These are phyloP conservation scores for Crocodylus rhombifer DNA, from an alignment of 2,797 vertebrate genomes.

Conservation along the genomic window DNA sequence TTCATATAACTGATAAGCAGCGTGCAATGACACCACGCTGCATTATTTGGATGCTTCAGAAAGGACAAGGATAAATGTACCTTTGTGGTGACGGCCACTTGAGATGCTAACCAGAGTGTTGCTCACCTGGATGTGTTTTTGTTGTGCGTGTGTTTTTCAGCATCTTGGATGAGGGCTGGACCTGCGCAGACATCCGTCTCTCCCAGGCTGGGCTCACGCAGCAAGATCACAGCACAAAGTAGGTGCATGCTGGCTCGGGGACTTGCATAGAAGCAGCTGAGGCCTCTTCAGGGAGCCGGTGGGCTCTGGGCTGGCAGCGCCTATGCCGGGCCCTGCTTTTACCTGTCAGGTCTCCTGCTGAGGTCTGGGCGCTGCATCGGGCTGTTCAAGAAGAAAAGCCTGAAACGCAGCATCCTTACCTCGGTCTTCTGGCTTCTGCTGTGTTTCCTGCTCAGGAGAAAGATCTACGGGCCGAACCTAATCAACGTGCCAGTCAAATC, in stretches of 20 bases:
- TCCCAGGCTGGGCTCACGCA: slow-evolving; percentile 83
- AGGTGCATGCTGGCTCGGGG: background rate
- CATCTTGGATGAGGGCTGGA: slow-evolving; percentile 87
- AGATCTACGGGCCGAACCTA: slow-evolving; percentile 88
- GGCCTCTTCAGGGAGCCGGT: accelerated
- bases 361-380: accelerated
- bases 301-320: accelerated
- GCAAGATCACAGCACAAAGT: slow-evolving; percentile 86
- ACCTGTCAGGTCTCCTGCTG: accelerated
- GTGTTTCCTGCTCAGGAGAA: slow-evolving; percentile 79
- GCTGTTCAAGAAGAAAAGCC: accelerated
- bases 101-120: background rate
- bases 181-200: slow-evolving; percentile 84
- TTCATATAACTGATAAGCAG: background rate
- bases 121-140: background rate
- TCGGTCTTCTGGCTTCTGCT: accelerated
- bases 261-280: accelerated
- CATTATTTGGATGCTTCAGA: background rate
- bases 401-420: background rate
- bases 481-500: slow-evolving; percentile 94
- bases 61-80: background rate
- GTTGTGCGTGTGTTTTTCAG: slow-evolving; percentile 69
- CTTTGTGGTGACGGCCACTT: background rate
- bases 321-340: accelerated
- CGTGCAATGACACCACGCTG: background rate